These are phyloP conservation scores for Gerris lacustris DNA, from an alignment of 2,888 invertebrate species.

Conservation along the genomic window DNA sequence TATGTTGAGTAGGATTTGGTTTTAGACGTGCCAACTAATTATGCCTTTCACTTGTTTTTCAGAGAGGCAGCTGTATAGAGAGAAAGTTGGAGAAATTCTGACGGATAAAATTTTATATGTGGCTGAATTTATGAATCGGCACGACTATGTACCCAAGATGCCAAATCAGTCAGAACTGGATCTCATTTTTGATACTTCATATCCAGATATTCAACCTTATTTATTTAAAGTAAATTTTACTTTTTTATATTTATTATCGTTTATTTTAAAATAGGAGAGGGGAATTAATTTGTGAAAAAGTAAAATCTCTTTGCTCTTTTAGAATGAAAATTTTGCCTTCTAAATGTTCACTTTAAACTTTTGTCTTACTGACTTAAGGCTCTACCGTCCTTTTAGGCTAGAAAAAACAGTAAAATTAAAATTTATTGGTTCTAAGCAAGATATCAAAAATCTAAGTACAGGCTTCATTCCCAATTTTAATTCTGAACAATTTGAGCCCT, in stretches of 20 bases:
- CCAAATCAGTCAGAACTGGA: slow-evolving; percentile 85
- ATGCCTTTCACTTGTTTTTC: slow-evolving; percentile 23
- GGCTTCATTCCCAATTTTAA: too few relatives aligned
- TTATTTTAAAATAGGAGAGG: not conserved
- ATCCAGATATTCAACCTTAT: slow-evolving; percentile 90
- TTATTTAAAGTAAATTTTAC: slow-evolving; percentile 56
- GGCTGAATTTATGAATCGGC: slow-evolving; percentile 87
- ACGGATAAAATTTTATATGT: slow-evolving; percentile 90
- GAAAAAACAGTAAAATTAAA: too few relatives aligned
- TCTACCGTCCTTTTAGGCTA: too few relatives aligned
- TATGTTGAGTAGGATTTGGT: too few relatives aligned
- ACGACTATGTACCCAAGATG: slow-evolving; percentile 93
- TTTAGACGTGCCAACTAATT: too few relatives aligned
- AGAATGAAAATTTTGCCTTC: too few relatives aligned
- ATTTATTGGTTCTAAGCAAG: too few relatives aligned
- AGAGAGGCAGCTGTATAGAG: slow-evolving; percentile 75
- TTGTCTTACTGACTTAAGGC: too few relatives aligned
- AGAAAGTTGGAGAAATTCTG: slow-evolving; percentile 73
- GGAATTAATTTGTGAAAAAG: not conserved
- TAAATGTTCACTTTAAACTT: too few relatives aligned
- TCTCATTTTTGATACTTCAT: slow-evolving; percentile 86
- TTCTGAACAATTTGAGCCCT: too few relatives aligned
- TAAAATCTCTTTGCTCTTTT: not conserved
- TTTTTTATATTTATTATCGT: not conserved
- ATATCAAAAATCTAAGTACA: too few relatives aligned